These are phyloP conservation scores for Sphaerophoria taeniata DNA, from an alignment of 2,888 invertebrate species.

Conservation along the genomic window DNA sequence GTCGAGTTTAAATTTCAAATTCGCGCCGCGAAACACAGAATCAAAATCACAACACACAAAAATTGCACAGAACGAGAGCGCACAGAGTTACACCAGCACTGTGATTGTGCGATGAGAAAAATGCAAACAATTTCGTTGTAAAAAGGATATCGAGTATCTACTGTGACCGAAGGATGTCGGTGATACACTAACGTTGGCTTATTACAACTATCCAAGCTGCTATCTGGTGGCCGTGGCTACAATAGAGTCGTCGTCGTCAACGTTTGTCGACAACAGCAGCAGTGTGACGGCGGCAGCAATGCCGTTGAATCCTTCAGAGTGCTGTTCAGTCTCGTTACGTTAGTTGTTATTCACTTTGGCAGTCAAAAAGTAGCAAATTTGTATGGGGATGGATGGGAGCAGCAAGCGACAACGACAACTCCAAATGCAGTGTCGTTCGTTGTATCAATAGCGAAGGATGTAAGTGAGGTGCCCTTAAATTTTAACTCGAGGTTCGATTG, in stretches of 20 bases:
- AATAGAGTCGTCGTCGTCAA: constrained; percentile 48
- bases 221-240: constrained; percentile 62
- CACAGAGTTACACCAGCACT: neutral
- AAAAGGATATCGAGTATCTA: constrained; percentile 72
- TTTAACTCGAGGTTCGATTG: constrained; percentile 62
- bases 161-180: constrained; percentile 74
- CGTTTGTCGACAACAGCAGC: constrained; percentile 16
- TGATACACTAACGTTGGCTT: constrained; percentile 73
- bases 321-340: too few species aligned
- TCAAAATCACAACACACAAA: constrained; percentile 19
- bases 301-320: constrained; percentile 16
- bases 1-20: constrained; percentile 23
- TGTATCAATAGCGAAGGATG: constrained; percentile 42
- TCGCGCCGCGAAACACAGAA: constrained; percentile 47
- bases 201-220: constrained; percentile 73
- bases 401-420: constrained; percentile 43
- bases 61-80: neutral
- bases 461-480: constrained; percentile 65
- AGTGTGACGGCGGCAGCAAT: neutral
- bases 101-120: constrained; percentile 31
- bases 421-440: constrained; percentile 58
- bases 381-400: constrained; percentile 37
- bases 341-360: constrained; percentile 16
- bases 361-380: constrained; percentile 50
- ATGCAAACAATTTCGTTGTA: constrained; percentile 49